Base-by-base conservation (phyloP, 2,888 invertebrate genomes). In the Drymonia ruficornis region DNA sequence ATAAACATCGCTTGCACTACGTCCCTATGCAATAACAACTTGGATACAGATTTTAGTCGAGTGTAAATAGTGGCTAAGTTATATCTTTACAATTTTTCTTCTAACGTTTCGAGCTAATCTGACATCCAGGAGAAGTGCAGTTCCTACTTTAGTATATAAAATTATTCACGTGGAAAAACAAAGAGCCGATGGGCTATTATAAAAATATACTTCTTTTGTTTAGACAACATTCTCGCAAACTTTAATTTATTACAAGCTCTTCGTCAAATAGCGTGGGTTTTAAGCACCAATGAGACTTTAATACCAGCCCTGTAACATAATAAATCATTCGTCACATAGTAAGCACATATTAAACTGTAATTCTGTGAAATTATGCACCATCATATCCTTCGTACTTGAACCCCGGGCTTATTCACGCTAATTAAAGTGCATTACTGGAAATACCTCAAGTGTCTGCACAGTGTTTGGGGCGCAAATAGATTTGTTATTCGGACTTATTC, bases 391-490 rank as follows among this genome's bases (percentile, higher is more conserved):
- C 36, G 36, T 3, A 36, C n/a, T 36, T 52, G 38, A 52, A 51
- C 57, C 53, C 44, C 29, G 28, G 56, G 52, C 59, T 65, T 51
- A 63, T 53, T 58, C 50, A 28, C 43, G 57, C 45, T 56, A 65
- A 63, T 67, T 67, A 67, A 65, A 68, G 60, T 57, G 46, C 56
- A 55, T 69, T 56, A 59, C 63, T 65, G 55, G 58, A 63, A 63
- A 72, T 66, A 57, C 59, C 42, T 38, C 12, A 47, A 55, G 55
- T 63, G 61, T 55, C 69, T 72, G 66, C 66, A 55, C 67, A 66
- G 59, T 71, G 72, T 70, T 70, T 59, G 60, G 50, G 48, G 63
- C 73, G 55, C 55, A 78, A 78, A 77, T 78, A 78, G 70, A 67
- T 28, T 56, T 53, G 62, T 63, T 74, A 73, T 73, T 74, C 76